Base-by-base conservation (phyloP, 2,797 vertebrate genomes). In the Rhinichthys osculus region DNA sequence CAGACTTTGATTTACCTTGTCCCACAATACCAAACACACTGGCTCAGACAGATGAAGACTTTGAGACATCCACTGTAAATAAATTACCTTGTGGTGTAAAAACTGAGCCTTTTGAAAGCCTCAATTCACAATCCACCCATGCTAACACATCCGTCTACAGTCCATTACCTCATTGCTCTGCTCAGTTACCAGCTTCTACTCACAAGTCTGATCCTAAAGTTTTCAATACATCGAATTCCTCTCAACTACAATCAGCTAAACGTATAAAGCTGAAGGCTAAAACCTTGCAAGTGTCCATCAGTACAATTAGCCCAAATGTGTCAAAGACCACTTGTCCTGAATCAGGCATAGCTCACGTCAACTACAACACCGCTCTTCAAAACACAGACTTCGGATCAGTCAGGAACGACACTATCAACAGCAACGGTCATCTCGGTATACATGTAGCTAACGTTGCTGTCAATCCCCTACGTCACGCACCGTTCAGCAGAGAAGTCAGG, bases 71-170 rank as follows among this genome's bases (percentile, higher is more conserved):
- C 35, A 13, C 33, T 69, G 70, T 80, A 50, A 76, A 64, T 21
- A n/a, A 86, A 21, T 64, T 72, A 47, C 16, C 50, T 27, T 81
- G 69, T 83, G 66, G 71, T 19, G 80, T 91, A 40, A 91, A 91
- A 82, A 84, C 57, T 9, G 87, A 90, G 70, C 89, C 89, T 40
- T 16, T 44, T 19, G 87, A 87, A 71, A 54, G 23, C 33, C 50
- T 72, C 4, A 6, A 30, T 54, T 42, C 47, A 27, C 88, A 83
- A 35, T 79, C 66, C 35, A 73, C 67, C 44, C 21, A 17, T 13
- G 72, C 14, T 16, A 71, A 67, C 50, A 77, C 73, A 40, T 78
- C 62, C 1, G 57, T 27, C 59, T 84, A 84, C 33, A 79, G 40
- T 44, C 85, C 82, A 19, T 27, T 79, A 57, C n/a, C 67, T 59